Evolutionary conservation across 2,113 vertebrate species (phyloP).

Genomic region (Nanorana parkeri): DNA sequence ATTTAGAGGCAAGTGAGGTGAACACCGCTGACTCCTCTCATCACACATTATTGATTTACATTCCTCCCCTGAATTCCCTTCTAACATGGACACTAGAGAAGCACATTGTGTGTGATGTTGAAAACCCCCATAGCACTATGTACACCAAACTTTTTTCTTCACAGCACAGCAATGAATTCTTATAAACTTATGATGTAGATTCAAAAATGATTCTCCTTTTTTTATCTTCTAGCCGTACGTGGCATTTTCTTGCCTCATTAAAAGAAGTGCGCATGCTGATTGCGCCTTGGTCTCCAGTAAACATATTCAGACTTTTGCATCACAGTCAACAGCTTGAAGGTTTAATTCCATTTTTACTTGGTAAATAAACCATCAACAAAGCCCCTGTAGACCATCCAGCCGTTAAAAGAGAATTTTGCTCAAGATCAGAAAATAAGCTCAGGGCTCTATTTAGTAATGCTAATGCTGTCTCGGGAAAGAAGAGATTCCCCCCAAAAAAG

Average conservation of each 20-base stretch:
- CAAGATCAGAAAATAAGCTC: constrained; percentile 40
- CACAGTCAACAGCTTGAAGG: constrained; percentile 9
- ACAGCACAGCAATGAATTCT: neutral
- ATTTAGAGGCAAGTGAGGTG: too few species aligned
- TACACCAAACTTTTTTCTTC: neutral
- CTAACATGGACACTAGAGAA: too few species aligned
- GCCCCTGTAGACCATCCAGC: neutral
- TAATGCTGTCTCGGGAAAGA: constrained; percentile 20
- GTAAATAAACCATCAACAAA: constrained; percentile 22
- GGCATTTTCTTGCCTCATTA: neutral
- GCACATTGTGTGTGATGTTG: too few species aligned
- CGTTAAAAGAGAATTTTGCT: constrained; percentile 16
- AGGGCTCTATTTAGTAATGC: constrained; percentile 32
- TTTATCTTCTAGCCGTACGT: too few species aligned
- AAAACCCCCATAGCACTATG: too few species aligned
- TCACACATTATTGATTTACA: too few species aligned
- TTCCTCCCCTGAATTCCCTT: too few species aligned
- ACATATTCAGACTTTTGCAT: neutral
- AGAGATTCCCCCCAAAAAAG: neutral
- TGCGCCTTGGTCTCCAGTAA: neutral
- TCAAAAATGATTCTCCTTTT: too few species aligned
- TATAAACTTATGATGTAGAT: neutral
- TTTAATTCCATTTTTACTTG: neutral
- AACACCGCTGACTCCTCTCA: too few species aligned
- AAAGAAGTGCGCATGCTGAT: neutral